These are phyloP conservation scores for Chymomyza costata DNA, from an alignment of 1,140 invertebrate species.

Conservation along the genomic window DNA sequence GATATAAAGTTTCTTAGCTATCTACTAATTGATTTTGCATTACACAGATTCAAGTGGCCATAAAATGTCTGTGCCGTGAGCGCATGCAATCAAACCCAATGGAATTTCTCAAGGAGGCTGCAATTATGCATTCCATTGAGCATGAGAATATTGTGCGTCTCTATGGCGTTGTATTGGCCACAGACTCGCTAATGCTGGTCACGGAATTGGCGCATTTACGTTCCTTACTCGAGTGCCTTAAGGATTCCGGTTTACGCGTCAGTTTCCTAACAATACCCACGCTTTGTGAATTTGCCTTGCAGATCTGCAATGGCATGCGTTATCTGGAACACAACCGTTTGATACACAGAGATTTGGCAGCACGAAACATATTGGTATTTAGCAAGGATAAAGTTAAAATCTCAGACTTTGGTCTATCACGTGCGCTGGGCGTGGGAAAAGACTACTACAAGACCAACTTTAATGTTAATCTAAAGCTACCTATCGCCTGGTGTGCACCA, in stretches of 20 bases:
- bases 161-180: conserved; percentile 97
- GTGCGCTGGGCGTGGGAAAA: conserved; percentile 97
- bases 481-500: conserved; percentile 99
- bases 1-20: conserved; percentile 5
- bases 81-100: conserved; percentile 96
- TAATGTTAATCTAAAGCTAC: conserved; percentile 97
- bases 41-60: conserved; percentile 93
- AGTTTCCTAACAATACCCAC: conserved; percentile 91
- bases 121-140: conserved; percentile 98
- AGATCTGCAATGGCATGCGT: conserved; percentile 97
- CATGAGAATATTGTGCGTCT: conserved; percentile 97
- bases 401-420: conserved; percentile 96
- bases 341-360: conserved; percentile 96
- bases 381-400: conserved; percentile 98
- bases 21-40: background rate
- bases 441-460: conserved; percentile 99
- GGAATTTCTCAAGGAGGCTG: conserved; percentile 98
- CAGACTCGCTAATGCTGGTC: conserved; percentile 96
- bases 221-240: conserved; percentile 96
- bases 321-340: conserved; percentile 95
- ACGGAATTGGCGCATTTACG: conserved; percentile 96
- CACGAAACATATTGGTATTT: conserved; percentile 96
- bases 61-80: conserved; percentile 96
- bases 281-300: conserved; percentile 92
- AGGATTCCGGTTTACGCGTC: conserved; percentile 89